Percentiles rank a stretch among this genome's conserved stretches.
phyloP scores from a whole-genome alignment of 1,140 invertebrate genomes.

The Anadara kagoshimensis region DNA sequence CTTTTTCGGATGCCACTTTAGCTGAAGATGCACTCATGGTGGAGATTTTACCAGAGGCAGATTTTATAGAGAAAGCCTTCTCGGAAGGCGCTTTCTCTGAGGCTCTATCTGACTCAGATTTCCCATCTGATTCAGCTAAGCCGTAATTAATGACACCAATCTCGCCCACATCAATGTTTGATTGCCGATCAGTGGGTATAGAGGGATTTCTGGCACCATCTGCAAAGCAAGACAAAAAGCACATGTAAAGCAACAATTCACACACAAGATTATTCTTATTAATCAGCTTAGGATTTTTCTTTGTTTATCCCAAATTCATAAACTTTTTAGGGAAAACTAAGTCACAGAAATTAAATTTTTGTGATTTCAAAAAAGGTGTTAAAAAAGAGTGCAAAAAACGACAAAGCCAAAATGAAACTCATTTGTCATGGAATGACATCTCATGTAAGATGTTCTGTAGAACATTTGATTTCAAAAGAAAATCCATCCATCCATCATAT shows the following conservation, averaged over 20 bases:
- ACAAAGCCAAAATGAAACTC: too few relatives aligned
- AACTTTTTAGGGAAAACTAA: too few relatives aligned
- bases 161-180: conserved; percentile 56
- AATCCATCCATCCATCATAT: too few relatives aligned
- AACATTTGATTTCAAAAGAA: too few relatives aligned
- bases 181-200: conserved; percentile 56
- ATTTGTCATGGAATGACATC: too few relatives aligned
- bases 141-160: conserved; percentile 63
- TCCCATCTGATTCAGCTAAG: conserved; percentile 23
- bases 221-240: conserved; percentile 34
- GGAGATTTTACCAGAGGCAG: background rate
- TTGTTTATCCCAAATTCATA: too few relatives aligned
- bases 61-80: background rate
- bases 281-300: too few relatives aligned
- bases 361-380: too few relatives aligned
- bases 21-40: conserved; percentile 1
- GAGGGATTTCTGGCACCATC: conserved; percentile 40
- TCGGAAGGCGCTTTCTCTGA: conserved; percentile 30
- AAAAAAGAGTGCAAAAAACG: too few relatives aligned
- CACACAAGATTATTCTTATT: too few relatives aligned
- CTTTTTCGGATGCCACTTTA: conserved; percentile 20
- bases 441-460: too few relatives aligned
- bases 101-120: conserved; percentile 13
- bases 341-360: too few relatives aligned
- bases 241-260: conserved; percentile 2